These are phyloP conservation scores for Echinarachnius parma DNA, from an alignment of 53 echinoderm and acorn worm genomes.

Conservation along the genomic window DNA sequence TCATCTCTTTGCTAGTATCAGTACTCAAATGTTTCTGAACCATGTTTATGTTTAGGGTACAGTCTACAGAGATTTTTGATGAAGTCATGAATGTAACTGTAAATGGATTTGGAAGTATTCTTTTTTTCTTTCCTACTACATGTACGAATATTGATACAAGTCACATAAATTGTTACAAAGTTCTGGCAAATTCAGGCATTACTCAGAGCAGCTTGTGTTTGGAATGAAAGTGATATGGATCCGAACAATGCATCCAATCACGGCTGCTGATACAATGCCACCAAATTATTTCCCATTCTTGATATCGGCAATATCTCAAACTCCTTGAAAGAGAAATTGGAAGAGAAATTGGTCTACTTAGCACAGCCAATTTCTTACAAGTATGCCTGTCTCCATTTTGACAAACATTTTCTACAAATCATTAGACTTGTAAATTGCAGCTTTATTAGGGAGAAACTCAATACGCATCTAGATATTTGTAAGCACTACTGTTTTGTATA, in stretches of 20 bases:
- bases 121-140: too few species aligned
- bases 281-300: not conserved
- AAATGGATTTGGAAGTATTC: too few species aligned
- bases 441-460: too few species aligned
- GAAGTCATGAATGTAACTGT: too few species aligned
- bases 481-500: too few species aligned
- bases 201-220: not conserved
- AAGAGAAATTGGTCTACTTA: slow-evolving; percentile 16
- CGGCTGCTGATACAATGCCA: not conserved
- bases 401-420: slow-evolving; percentile 19
- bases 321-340: slow-evolving; percentile 6
- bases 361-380: too few species aligned
- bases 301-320: slow-evolving; percentile 10
- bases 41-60: too few species aligned
- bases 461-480: too few species aligned
- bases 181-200: not conserved
- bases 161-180: slow-evolving; percentile 41
- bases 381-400: slow-evolving; percentile 12
- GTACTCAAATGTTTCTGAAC: too few species aligned
- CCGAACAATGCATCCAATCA: slow-evolving; percentile 38
- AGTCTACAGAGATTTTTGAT: too few species aligned
- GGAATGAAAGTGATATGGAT: slow-evolving; percentile 35
- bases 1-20: too few species aligned
- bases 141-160: slow-evolving; percentile 42
- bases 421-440: slow-evolving; percentile 47